phyloP scores from a whole-genome alignment of 1,140 invertebrate species.

The Drosophila suzukii region DNA sequence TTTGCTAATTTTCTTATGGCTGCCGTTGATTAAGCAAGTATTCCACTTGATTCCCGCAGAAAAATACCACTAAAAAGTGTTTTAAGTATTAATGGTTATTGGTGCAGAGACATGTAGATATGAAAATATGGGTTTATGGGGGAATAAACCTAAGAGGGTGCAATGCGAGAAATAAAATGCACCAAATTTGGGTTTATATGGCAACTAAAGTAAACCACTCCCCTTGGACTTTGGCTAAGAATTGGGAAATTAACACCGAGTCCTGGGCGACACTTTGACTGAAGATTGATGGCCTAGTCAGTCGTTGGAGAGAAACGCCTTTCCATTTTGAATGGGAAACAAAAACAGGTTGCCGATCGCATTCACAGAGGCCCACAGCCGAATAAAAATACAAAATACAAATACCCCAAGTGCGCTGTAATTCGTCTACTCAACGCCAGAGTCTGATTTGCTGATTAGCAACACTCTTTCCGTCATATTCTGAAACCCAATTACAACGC shows the following conservation, averaged over 20 bases:
- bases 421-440: slow-evolving; percentile 80
- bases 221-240: neutral
- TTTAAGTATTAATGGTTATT: slow-evolving; percentile 34
- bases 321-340: slow-evolving; percentile 35
- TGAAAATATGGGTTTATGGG: slow-evolving; percentile 60
- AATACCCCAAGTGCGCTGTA: slow-evolving; percentile 54
- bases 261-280: slow-evolving; percentile 32
- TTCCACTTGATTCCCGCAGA: neutral
- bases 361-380: slow-evolving; percentile 8
- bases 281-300: slow-evolving; percentile 36
- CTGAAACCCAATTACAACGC: slow-evolving; percentile 80
- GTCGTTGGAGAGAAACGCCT: slow-evolving; percentile 15
- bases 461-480: slow-evolving; percentile 82
- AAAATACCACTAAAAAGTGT: slow-evolving; percentile 2
- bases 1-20: slow-evolving; percentile 15
- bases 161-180: slow-evolving; percentile 21
- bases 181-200: slow-evolving; percentile 18
- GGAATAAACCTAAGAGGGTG: slow-evolving; percentile 24
- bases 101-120: slow-evolving; percentile 34
- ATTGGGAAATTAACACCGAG: slow-evolving; percentile 8
- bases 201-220: slow-evolving; percentile 8
- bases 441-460: slow-evolving; percentile 81
- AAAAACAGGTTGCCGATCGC: slow-evolving; percentile 43
- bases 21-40: slow-evolving; percentile 17
- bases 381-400: slow-evolving; percentile 1